phyloP scores from a whole-genome alignment of 53 echinoderm and acorn worm genomes.

The Echinometra lucunter region DNA sequence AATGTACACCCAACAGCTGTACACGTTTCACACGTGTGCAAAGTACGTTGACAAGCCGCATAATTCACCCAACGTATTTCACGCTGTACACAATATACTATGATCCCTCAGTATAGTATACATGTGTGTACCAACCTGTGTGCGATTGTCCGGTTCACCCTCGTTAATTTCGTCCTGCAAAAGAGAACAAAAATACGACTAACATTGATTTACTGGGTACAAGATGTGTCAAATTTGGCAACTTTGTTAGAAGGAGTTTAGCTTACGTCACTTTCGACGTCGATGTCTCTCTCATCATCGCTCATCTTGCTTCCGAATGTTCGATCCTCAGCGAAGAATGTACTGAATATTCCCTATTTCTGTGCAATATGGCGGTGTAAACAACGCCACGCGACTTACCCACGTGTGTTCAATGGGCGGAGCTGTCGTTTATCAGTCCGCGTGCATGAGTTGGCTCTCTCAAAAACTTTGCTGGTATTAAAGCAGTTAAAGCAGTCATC shows the following conservation, averaged over 20 bases:
- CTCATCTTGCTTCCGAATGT: slow-evolving; percentile 75
- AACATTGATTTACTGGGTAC: neutral
- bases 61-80: slow-evolving; percentile 34
- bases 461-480: neutral
- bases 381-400: slow-evolving; percentile 71
- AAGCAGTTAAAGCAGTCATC: neutral
- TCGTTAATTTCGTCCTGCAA: slow-evolving; percentile 64
- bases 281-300: slow-evolving; percentile 90
- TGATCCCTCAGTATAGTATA: neutral
- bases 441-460: neutral
- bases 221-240: neutral
- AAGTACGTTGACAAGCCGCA: slow-evolving; percentile 38
- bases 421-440: slow-evolving; percentile 55
- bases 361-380: slow-evolving; percentile 67
- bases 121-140: slow-evolving; percentile 60
- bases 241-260: neutral
- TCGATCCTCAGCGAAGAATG: neutral
- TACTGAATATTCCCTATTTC: slow-evolving; percentile 3
- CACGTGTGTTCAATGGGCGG: slow-evolving; percentile 70
- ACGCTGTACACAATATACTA: slow-evolving; percentile 28
- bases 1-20: neutral
- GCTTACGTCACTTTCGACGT: slow-evolving; percentile 90
- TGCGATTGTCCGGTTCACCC: slow-evolving; percentile 35
- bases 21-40: slow-evolving; percentile 50
- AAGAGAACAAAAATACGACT: slow-evolving; percentile 35